A percentile compares a stretch with the other conserved stretches of the same genome.
Conservation (phyloP, 2,888 invertebrate species). For the Parnassius mnemosyne region DNA sequence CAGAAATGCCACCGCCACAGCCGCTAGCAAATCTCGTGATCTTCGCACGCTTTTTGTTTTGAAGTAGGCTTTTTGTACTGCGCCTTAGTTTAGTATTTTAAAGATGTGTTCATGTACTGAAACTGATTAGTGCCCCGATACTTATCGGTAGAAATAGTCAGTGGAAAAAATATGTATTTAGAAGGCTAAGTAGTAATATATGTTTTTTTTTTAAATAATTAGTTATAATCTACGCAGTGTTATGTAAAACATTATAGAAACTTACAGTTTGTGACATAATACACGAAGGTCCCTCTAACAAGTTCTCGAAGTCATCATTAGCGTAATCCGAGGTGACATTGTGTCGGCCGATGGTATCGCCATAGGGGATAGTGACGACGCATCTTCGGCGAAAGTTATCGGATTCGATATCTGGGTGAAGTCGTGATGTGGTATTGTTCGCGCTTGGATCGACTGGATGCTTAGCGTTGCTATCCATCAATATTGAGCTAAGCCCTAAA, state of each 20-base stretch:
- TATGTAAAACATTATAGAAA: no score
- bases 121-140: no score
- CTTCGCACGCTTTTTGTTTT: constrained; percentile 32
- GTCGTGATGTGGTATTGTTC: constrained; percentile 44
- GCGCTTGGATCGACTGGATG: constrained; percentile 41
- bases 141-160: no score
- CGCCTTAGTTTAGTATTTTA: no score
- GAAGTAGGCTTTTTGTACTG: neutral
- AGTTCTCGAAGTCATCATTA: constrained; percentile 45
- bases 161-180: no score
- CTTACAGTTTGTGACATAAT: no score
- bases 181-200: no score
- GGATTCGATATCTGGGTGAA: constrained; percentile 44
- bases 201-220: no score
- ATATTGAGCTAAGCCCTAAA: constrained; percentile 55
- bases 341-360: constrained; percentile 41
- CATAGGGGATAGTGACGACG: constrained; percentile 53
- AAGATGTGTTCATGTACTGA: no score
- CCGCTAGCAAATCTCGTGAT: constrained; percentile 33
- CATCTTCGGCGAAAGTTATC: constrained; percentile 70
- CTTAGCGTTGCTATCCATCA: constrained; percentile 55
- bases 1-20: constrained; percentile 36
- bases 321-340: constrained; percentile 50
- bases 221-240: no score
- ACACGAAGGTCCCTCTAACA: constrained; percentile 24